These are phyloP conservation scores for Haemorhous mexicanus DNA, from an alignment of 2,113 vertebrate species.

Conservation along the genomic window DNA sequence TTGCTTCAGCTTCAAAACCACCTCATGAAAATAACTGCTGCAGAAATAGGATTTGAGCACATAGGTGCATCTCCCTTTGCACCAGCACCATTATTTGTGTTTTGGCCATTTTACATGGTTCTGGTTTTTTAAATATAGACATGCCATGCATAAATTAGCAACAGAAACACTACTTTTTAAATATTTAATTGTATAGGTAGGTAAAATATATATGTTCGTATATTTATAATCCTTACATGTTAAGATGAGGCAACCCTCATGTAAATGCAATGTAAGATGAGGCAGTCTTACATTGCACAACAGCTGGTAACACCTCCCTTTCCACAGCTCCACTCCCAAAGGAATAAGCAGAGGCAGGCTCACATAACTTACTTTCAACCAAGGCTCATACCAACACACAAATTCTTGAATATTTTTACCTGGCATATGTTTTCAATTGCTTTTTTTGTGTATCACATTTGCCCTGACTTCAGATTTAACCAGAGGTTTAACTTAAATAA, in stretches of 20 bases:
- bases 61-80: background rate
- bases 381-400: background rate
- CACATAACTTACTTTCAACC: background rate
- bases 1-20: background rate
- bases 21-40: background rate
- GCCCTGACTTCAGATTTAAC: background rate
- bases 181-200: background rate
- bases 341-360: background rate
- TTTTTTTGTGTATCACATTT: conserved; percentile 24
- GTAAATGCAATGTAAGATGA: background rate
- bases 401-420: background rate
- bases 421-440: background rate
- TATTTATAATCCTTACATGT: background rate
- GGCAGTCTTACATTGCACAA: background rate
- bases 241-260: background rate
- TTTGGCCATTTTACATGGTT: background rate
- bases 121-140: background rate
- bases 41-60: background rate
- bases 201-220: background rate
- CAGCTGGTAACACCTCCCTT: background rate
- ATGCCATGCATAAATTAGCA: background rate
- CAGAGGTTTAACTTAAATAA: conserved; percentile 38
- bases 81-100: background rate
- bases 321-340: background rate
- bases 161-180: background rate